Percentiles rank a stretch among this genome's conserved stretches.
Evolutionary conservation across 2,797 vertebrate species (phyloP).

Genomic region (Gadopsis bispinosus): DNA sequence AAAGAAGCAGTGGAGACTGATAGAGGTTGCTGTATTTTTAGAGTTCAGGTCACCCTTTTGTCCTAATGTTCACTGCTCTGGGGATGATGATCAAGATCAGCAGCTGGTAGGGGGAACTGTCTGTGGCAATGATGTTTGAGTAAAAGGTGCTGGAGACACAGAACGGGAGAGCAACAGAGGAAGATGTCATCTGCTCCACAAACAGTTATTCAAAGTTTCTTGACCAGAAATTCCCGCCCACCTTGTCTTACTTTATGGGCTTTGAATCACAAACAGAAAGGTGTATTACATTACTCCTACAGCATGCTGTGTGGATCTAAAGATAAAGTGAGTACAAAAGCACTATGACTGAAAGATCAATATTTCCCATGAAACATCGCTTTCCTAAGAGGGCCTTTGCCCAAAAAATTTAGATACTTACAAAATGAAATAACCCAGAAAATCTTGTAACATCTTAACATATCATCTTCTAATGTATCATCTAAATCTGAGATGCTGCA

Average conservation of each 20-base stretch:
- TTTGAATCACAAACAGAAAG: conserved; percentile 8
- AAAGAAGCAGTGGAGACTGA: conserved; percentile 50
- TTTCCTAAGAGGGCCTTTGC: conserved; percentile 4
- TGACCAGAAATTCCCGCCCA: neutral
- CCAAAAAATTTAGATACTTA: conserved; percentile 14
- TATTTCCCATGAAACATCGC: conserved; percentile 23
- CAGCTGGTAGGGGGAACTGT: conserved; percentile 37
- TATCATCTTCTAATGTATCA: conserved; percentile 31
- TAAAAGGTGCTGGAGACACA: conserved; percentile 10
- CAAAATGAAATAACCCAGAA: conserved; percentile 42
- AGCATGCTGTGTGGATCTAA: neutral
- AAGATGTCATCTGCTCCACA: neutral
- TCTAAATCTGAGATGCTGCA: conserved; percentile 47
- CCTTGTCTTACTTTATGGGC: conserved; percentile 4
- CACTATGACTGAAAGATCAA: conserved; percentile 12
- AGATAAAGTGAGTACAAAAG: conserved; percentile 14
- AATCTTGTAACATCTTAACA: conserved; percentile 44
- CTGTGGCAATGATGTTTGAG: conserved; percentile 32
- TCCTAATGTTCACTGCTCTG: conserved; percentile 48
- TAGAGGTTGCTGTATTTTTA: conserved; percentile 61
- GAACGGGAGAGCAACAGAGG: conserved; percentile 2
- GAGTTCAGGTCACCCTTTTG: conserved; percentile 63
- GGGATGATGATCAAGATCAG: conserved; percentile 36
- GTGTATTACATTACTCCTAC: neutral
- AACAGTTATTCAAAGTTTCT: neutral